These are phyloP conservation scores for Erebia palarica DNA, from an alignment of 2,888 invertebrate species.

Conservation along the genomic window DNA sequence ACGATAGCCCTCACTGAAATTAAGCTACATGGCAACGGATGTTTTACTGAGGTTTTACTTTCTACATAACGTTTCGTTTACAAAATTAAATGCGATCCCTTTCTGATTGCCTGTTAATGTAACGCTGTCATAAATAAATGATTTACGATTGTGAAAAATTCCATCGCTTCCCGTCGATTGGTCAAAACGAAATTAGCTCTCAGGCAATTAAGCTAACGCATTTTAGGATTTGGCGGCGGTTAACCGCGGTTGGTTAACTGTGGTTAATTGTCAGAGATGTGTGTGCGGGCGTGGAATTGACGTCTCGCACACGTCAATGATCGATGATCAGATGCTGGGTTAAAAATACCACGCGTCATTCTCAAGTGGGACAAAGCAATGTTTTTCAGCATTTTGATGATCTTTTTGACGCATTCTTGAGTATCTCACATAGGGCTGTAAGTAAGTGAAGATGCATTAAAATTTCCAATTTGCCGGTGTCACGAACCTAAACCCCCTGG, in stretches of 20 bases:
- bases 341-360: conserved; percentile 33
- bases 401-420: neutral
- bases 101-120: neutral
- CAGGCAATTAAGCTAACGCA: conserved; percentile 24
- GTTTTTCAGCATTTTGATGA: neutral
- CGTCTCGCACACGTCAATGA: conserved; percentile 9
- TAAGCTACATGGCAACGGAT: neutral
- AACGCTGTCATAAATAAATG: neutral
- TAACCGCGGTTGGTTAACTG: conserved; percentile 1
- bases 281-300: conserved; percentile 4
- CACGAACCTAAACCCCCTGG: too few relatives aligned
- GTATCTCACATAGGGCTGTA: too few relatives aligned
- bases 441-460: too few relatives aligned
- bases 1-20: too few relatives aligned
- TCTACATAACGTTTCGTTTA: too few relatives aligned
- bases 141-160: conserved; percentile 14
- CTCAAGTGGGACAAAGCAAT: conserved; percentile 9
- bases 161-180: conserved; percentile 10
- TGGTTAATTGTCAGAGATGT: neutral
- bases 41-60: too few relatives aligned
- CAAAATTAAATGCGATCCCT: too few relatives aligned
- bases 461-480: too few relatives aligned
- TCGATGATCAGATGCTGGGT: conserved; percentile 11
- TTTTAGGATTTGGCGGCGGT: conserved; percentile 3
- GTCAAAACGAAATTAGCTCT: conserved; percentile 12